These are phyloP conservation scores for Xanthia icteritia DNA, from an alignment of 2,888 invertebrate genomes.

Conservation along the genomic window DNA sequence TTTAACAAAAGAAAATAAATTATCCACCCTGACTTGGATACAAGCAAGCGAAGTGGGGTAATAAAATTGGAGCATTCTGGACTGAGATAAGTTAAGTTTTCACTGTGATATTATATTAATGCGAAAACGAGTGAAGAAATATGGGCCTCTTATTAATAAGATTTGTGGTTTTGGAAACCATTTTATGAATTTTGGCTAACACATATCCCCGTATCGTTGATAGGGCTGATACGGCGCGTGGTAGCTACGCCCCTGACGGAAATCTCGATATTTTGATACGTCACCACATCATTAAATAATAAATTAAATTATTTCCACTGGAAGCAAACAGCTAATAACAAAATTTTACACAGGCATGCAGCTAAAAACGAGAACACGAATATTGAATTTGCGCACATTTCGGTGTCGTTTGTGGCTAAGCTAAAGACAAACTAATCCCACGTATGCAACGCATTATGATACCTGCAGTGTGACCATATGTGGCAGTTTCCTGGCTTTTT, in stretches of 20 bases:
- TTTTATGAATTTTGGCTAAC: background rate
- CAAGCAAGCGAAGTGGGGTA: no score
- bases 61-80: background rate
- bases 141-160: background rate
- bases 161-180: background rate
- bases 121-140: background rate
- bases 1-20: no score
- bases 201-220: background rate
- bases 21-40: no score
- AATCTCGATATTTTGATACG: background rate
- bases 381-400: background rate
- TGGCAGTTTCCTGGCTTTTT: no score
- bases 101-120: background rate
- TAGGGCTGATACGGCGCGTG: background rate
- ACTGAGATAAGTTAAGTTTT: background rate
- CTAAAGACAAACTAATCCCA: no score
- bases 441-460: no score
- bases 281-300: no score
- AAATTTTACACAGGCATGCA: background rate
- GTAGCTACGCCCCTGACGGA: background rate
- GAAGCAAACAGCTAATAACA: background rate
- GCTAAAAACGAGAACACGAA: background rate
- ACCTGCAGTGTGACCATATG: no score
- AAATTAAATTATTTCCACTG: no score
- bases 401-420: background rate